These are phyloP conservation scores for Caenorhabditis sinica DNA, from an alignment of 2,888 invertebrate species.

Conservation along the genomic window DNA sequence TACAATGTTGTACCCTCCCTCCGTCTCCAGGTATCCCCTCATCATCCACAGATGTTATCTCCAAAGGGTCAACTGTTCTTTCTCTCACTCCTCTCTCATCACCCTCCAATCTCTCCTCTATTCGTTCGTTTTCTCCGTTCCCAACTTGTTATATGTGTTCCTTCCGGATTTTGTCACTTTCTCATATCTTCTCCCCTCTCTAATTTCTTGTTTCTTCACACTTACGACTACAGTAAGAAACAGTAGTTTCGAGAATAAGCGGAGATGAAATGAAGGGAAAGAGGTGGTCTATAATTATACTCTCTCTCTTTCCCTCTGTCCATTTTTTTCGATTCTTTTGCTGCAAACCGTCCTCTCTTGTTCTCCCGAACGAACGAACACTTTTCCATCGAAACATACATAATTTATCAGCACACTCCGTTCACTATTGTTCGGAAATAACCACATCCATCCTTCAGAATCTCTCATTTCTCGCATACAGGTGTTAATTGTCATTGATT, in stretches of 20 bases:
- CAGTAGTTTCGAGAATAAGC: conserved; percentile 6
- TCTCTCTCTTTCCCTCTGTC: conserved; percentile 1
- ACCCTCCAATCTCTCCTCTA: conserved; percentile 12
- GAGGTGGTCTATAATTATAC: conserved; percentile 28
- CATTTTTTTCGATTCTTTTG: not conserved
- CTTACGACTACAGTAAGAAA: conserved; percentile 31
- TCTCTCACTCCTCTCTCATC: conserved; percentile 13
- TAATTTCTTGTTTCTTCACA: conserved; percentile 28
- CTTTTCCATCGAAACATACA: conserved; percentile 44
- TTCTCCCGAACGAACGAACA: not conserved
- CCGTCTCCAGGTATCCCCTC: conserved; percentile 8
- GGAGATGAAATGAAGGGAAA: not conserved
- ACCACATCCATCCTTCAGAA: conserved; percentile 7
- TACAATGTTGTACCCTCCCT: conserved; percentile 14
- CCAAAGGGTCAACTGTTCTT: conserved; percentile 38
- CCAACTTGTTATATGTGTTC: conserved; percentile 14
- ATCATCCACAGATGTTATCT: conserved; percentile 56
- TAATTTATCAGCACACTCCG: conserved; percentile 51
- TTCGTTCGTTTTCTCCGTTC: conserved; percentile 5
- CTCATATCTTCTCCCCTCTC: no score
- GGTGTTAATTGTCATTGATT: conserved; percentile 14
- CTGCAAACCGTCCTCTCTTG: conserved; percentile 3
- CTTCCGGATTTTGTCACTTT: conserved; percentile 11
- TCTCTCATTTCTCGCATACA: not conserved
- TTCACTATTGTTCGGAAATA: conserved; percentile 26